Conservation (phyloP, 2,797 vertebrate genomes). For the Microctenopoma stevenorrisi region DNA sequence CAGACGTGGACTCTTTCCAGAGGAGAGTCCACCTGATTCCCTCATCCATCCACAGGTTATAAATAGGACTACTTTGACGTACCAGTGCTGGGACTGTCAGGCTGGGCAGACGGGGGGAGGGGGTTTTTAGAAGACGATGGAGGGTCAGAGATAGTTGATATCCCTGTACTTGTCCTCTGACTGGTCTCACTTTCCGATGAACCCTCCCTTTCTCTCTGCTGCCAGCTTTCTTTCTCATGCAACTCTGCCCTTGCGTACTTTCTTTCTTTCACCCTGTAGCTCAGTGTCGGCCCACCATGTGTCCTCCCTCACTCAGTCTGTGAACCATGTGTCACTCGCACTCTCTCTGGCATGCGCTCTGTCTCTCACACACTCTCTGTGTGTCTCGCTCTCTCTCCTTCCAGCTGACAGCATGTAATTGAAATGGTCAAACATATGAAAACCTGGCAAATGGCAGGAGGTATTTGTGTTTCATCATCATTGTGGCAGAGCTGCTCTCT, state of each 20-base stretch:
- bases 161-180: conserved; percentile 73
- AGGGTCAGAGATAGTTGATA: conserved; percentile 78
- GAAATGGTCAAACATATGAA: conserved; percentile 80
- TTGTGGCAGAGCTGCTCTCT: conserved; percentile 22
- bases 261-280: conserved; percentile 38
- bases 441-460: conserved; percentile 77
- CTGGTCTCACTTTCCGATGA: conserved; percentile 51
- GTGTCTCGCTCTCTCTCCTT: conserved; percentile 39
- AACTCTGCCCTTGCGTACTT: conserved; percentile 35
- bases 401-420: conserved; percentile 81
- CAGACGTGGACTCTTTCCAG: conserved; percentile 66
- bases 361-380: conserved; percentile 29
- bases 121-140: conserved; percentile 36
- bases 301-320: conserved; percentile 71
- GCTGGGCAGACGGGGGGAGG: conserved; percentile 57
- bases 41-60: conserved; percentile 85
- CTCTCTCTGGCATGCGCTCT: conserved; percentile 68
- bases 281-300: conserved; percentile 64
- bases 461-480: conserved; percentile 76
- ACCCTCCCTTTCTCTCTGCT: conserved; percentile 28
- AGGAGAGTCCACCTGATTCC: conserved; percentile 82
- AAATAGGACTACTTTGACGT: conserved; percentile 82
- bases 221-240: conserved; percentile 64
- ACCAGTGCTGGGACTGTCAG: conserved; percentile 63
- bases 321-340: conserved; percentile 77